These are phyloP conservation scores for Platycercus adscitus DNA, from an alignment of 2,113 vertebrate species.

Conservation along the genomic window DNA sequence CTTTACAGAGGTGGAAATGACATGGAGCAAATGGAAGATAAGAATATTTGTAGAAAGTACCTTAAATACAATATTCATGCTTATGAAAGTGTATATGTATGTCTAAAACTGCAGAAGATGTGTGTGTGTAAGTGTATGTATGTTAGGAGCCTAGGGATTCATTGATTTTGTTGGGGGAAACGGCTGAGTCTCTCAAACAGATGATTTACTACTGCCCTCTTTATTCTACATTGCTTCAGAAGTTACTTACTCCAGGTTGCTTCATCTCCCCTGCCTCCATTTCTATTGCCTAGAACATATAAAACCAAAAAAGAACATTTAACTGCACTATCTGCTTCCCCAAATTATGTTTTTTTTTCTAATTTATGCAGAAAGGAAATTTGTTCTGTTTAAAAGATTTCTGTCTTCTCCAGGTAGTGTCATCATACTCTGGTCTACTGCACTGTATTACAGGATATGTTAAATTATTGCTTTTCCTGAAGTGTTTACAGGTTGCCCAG, in stretches of 20 bases:
- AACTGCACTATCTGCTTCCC: neutral
- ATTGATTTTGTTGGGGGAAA: neutral
- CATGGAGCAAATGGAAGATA: neutral
- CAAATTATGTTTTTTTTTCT: neutral
- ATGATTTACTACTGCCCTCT: neutral
- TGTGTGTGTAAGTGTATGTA: neutral
- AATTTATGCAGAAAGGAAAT: neutral
- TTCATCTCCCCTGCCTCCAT: neutral
- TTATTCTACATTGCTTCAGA: neutral
- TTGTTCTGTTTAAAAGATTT: neutral
- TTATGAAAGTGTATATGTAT: neutral
- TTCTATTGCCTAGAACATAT: neutral
- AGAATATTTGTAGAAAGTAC: neutral
- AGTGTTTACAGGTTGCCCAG: no score
- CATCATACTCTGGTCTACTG: neutral
- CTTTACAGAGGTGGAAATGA: neutral
- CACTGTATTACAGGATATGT: neutral
- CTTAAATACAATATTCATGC: neutral
- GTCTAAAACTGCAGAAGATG: neutral
- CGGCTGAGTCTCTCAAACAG: neutral
- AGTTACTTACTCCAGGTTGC: neutral
- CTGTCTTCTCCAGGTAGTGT: neutral
- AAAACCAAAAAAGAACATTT: neutral
- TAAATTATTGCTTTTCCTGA: neutral
- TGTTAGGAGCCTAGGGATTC: neutral